Percentiles rank a stretch among this genome's conserved stretches.
These are phyloP conservation scores for Buphagus erythrorhynchus DNA, from an alignment of 2,797 vertebrate genomes.

Conservation along the genomic window DNA sequence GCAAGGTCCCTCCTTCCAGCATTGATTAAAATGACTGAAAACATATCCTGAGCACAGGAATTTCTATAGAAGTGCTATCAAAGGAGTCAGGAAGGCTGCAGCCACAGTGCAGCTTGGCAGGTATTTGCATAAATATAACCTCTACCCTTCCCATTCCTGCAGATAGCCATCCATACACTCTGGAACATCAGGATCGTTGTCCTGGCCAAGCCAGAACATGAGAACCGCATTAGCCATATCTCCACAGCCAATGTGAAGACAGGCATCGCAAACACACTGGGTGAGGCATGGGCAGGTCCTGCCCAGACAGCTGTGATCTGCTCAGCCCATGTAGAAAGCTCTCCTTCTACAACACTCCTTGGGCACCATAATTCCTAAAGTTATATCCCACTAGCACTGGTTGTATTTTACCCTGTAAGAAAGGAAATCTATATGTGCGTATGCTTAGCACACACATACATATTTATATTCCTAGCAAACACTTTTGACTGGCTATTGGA, in stretches of 20 bases:
- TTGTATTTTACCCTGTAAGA: not conserved
- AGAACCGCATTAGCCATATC: constrained; percentile 95
- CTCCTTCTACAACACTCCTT: not conserved
- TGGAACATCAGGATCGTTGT: constrained; percentile 97
- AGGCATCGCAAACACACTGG: constrained; percentile 95
- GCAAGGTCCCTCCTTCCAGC: not conserved
- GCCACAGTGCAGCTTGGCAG: not conserved
- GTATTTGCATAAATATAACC: not conserved
- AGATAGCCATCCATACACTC: constrained; percentile 94
- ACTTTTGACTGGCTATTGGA: not conserved
- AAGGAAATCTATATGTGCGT: not conserved
- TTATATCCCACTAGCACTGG: not conserved
- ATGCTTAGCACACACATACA: not conserved
- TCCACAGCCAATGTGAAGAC: constrained; percentile 95
- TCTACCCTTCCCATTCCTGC: not conserved
- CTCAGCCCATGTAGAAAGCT: not conserved
- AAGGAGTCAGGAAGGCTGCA: not conserved
- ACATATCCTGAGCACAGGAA: not conserved
- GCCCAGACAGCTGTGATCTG: not conserved
- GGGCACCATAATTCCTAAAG: not conserved
- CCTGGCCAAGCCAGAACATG: constrained; percentile 93
- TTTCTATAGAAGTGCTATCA: not conserved
- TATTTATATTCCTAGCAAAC: not conserved
- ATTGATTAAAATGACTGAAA: not conserved
- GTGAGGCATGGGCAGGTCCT: constrained; percentile 69